Conservation (phyloP, 2,888 invertebrate genomes). For the Phoenoteleia sp. region DNA sequence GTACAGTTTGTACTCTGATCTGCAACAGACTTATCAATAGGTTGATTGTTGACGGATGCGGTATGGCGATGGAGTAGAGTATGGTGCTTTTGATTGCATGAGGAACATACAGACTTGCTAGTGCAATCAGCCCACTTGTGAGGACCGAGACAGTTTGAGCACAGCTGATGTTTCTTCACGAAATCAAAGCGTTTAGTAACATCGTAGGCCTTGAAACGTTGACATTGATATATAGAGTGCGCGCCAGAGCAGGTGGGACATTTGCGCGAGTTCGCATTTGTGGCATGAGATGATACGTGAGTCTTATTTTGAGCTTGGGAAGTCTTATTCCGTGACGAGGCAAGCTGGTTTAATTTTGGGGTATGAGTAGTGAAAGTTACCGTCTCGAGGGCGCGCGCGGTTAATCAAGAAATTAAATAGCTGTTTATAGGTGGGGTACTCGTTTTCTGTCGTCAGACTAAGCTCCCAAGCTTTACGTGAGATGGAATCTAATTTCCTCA, state of each 20-base stretch:
- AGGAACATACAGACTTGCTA: neutral
- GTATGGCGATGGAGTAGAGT: neutral
- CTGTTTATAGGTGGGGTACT: neutral
- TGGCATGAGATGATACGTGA: neutral
- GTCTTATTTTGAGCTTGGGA: too few species aligned
- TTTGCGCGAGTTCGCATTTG: neutral
- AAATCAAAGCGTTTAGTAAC: neutral
- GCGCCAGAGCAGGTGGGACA: neutral
- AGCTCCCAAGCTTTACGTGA: conserved; percentile 9
- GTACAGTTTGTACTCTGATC: too few species aligned
- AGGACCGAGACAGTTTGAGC: conserved; percentile 2
- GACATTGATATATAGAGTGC: conserved; percentile 4
- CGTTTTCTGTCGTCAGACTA: neutral
- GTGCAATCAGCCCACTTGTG: neutral
- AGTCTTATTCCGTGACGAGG: too few species aligned
- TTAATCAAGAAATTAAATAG: neutral
- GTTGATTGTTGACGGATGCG: too few species aligned
- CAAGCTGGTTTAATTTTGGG: too few species aligned
- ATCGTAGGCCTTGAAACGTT: neutral
- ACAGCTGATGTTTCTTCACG: neutral
- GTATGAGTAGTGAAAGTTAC: too few species aligned
- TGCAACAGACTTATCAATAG: too few species aligned
- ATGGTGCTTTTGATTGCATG: neutral
- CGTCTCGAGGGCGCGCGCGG: too few species aligned
- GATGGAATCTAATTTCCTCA: neutral